These are phyloP conservation scores for Gadopsis bispinosus DNA, from an alignment of 2,797 vertebrate genomes.

Conservation along the genomic window DNA sequence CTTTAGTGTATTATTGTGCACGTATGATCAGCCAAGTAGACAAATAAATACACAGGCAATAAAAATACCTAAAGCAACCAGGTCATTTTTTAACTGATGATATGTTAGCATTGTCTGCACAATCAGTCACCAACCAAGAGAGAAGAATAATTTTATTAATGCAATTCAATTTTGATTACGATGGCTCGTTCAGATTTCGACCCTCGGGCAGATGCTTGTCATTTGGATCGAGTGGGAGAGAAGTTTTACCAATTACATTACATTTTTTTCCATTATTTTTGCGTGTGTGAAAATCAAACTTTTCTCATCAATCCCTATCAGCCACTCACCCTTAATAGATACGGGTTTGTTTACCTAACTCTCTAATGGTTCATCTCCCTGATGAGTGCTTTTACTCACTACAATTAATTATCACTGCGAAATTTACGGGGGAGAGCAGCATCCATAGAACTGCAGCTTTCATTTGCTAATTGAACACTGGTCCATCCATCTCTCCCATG, in stretches of 20 bases:
- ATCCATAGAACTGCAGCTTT: conserved; percentile 70
- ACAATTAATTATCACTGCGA: conserved; percentile 75
- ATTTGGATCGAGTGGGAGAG: neutral
- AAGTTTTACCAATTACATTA: conserved; percentile 44
- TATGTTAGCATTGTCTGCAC: neutral
- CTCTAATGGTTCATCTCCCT: conserved; percentile 71
- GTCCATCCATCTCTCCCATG: conserved; percentile 42
- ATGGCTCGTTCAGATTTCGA: conserved; percentile 11
- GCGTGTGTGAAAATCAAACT: conserved; percentile 59
- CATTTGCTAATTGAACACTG: conserved; percentile 65
- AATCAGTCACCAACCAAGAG: conserved; percentile 2
- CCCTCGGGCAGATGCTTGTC: conserved; percentile 18
- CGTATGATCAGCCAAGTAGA: neutral
- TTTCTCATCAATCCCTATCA: conserved; percentile 74
- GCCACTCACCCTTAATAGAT: conserved; percentile 65
- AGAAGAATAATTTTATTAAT: neutral
- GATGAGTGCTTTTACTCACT: conserved; percentile 65
- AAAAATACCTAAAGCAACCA: neutral
- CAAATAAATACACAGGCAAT: neutral
- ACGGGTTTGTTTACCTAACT: conserved; percentile 76
- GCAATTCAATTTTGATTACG: conserved; percentile 24
- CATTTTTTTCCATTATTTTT: neutral
- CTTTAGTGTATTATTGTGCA: neutral
- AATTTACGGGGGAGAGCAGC: conserved; percentile 57
- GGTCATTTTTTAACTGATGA: neutral